A percentile compares a stretch with the other conserved stretches of the same genome.
Conservation (phyloP, 2,888 invertebrate species). For the Tribolium freemani region DNA sequence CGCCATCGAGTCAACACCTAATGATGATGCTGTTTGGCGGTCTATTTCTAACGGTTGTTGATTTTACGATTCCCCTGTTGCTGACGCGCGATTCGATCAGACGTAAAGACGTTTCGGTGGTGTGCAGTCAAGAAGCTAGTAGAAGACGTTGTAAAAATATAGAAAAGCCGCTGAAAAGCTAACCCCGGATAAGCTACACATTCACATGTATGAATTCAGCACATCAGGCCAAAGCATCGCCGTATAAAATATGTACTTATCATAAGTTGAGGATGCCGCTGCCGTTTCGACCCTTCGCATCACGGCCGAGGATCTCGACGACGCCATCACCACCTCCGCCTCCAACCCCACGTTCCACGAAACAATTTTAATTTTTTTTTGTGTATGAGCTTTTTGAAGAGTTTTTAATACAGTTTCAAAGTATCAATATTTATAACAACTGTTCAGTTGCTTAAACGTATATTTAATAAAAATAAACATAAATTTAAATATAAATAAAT, state of each 20-base stretch:
- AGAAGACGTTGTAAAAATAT: conserved; percentile 61
- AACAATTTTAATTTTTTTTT: no score
- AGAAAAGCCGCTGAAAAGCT: conserved; percentile 64
- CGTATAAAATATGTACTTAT: conserved; percentile 67
- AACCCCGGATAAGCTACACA: conserved; percentile 68
- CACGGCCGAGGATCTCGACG: conserved; percentile 10
- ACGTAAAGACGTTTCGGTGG: conserved; percentile 50
- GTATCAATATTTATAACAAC: no score
- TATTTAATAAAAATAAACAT: no score
- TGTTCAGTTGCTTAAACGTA: no score
- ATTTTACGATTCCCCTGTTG: conserved; percentile 56
- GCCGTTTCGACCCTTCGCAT: conserved; percentile 32
- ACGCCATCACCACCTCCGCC: conserved; percentile 16
- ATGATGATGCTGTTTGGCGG: conserved; percentile 11
- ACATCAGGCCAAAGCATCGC: conserved; percentile 75
- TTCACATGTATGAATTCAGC: conserved; percentile 82
- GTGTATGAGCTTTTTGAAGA: no score
- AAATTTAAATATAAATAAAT: no score
- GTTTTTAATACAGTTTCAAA: no score
- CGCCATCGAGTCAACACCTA: neutral
- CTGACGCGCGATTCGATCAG: conserved; percentile 56
- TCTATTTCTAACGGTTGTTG: conserved; percentile 45
- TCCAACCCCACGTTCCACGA: neutral
- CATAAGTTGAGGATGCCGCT: conserved; percentile 61
- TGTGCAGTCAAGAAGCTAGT: conserved; percentile 41